These are phyloP conservation scores for Petrocephalus microphthalmus DNA, from an alignment of 2,113 vertebrate species.

Conservation along the genomic window DNA sequence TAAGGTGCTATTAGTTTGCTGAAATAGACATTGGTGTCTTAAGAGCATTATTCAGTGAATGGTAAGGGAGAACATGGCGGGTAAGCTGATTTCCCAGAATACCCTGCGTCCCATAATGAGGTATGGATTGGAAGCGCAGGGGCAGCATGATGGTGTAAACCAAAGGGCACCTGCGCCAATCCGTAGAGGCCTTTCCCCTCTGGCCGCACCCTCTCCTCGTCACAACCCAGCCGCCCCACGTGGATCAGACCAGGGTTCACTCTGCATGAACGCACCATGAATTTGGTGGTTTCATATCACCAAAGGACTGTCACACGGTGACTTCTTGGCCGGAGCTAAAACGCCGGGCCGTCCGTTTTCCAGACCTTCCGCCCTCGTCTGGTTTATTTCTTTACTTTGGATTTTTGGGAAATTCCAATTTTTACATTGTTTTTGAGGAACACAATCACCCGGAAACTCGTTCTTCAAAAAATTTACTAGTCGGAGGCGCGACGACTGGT, in stretches of 20 bases:
- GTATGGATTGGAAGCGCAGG: background rate
- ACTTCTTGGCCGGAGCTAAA: background rate
- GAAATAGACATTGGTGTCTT: background rate
- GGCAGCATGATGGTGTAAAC: background rate
- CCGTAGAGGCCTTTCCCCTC: background rate
- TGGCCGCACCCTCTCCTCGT: background rate
- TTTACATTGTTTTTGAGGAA: background rate
- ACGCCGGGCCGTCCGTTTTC: background rate
- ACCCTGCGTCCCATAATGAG: background rate
- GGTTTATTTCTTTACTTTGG: background rate
- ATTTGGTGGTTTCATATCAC: background rate
- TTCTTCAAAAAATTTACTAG: background rate
- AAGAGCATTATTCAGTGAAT: background rate
- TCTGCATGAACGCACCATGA: background rate
- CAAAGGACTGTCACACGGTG: background rate
- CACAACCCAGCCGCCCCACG: background rate
- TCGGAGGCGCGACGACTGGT: background rate
- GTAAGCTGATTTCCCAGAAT: background rate
- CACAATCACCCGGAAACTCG: background rate
- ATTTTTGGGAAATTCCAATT: background rate
- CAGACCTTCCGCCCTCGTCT: background rate
- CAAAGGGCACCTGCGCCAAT: background rate
- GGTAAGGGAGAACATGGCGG: background rate
- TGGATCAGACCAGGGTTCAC: background rate
- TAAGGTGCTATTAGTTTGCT: background rate